Evolutionary conservation across 2,888 invertebrate genomes (phyloP).

Genomic region (Argyra leucocephala): DNA sequence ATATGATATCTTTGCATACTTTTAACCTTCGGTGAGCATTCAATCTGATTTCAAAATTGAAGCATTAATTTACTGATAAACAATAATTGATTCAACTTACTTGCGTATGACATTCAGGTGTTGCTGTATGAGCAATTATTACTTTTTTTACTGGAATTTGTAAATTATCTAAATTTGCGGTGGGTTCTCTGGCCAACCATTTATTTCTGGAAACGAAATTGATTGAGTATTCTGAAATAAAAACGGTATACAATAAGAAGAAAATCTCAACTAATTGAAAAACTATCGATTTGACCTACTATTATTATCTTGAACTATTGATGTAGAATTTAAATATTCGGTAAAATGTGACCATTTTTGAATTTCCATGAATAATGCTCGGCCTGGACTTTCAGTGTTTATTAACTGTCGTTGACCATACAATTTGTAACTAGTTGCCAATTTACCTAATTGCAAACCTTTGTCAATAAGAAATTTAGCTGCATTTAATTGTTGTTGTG

Average conservation of each 20-base stretch:
- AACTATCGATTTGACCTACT: too few relatives aligned
- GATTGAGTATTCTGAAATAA: too few relatives aligned
- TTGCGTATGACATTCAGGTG: neutral
- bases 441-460: conserved; percentile 53
- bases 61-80: neutral
- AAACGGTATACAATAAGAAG: too few relatives aligned
- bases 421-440: conserved; percentile 54
- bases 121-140: conserved; percentile 15
- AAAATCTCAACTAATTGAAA: too few relatives aligned
- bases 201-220: neutral
- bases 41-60: neutral
- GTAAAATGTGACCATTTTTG: conserved; percentile 56
- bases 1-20: neutral
- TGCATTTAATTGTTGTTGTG: conserved; percentile 49
- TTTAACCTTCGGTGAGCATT: too few relatives aligned
- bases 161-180: neutral
- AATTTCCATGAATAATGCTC: conserved; percentile 52
- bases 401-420: conserved; percentile 59
- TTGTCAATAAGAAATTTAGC: conserved; percentile 51
- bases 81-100: neutral
- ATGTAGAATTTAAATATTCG: too few relatives aligned
- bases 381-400: conserved; percentile 61
- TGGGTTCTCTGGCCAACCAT: neutral
- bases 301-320: too few relatives aligned
- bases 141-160: neutral